Percentiles rank a stretch among this genome's conserved stretches.
These are phyloP conservation scores for Microcebus tavaratra DNA, from an alignment of 2,113 vertebrate species.

Conservation along the genomic window DNA sequence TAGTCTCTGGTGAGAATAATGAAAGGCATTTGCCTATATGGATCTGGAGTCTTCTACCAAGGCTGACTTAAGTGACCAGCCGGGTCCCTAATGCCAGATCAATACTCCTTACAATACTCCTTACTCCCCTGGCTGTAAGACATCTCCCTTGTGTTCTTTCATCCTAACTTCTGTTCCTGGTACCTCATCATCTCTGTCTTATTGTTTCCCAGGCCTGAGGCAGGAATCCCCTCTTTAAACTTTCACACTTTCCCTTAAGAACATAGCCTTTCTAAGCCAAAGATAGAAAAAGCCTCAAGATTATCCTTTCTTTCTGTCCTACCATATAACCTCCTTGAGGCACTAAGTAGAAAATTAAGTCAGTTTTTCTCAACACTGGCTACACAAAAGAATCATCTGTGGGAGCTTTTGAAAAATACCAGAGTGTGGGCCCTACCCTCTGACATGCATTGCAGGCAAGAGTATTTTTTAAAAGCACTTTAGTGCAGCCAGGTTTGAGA, in stretches of 20 bases:
- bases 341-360: neutral
- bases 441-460: neutral
- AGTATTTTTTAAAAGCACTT: neutral
- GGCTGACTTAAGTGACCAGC: neutral
- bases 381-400: neutral
- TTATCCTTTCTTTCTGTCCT: neutral
- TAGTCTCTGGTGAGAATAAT: neutral
- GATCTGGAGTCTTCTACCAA: neutral
- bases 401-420: neutral
- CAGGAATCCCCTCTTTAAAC: neutral
- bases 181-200: neutral
- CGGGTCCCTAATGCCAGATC: neutral
- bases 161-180: neutral
- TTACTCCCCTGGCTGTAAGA: neutral
- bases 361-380: neutral
- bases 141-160: neutral
- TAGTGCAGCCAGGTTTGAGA: neutral
- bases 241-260: neutral
- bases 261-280: neutral
- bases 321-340: neutral
- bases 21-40: too few species aligned
- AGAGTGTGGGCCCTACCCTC: neutral
- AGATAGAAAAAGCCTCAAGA: neutral
- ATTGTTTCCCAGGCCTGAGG: neutral
- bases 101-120: neutral